These are phyloP conservation scores for Phalangium opilio DNA, from an alignment of 2,888 invertebrate genomes.

Conservation along the genomic window DNA sequence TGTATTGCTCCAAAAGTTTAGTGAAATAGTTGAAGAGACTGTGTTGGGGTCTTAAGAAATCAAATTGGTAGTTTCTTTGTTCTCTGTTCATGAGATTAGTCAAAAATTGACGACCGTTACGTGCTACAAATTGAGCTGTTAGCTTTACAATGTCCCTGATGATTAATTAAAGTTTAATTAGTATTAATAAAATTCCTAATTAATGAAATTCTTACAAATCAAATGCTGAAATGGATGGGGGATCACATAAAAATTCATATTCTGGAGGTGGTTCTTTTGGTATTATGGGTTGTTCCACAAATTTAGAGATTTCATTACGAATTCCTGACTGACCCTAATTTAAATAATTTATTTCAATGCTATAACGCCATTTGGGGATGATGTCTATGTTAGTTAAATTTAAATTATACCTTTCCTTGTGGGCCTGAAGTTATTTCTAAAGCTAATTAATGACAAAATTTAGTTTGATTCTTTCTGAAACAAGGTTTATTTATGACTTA, in stretches of 20 bases:
- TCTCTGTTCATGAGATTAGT: slow-evolving; percentile 98
- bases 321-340: no score
- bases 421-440: no score
- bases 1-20: slow-evolving; percentile 92
- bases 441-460: background rate
- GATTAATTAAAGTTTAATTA: slow-evolving; percentile 46
- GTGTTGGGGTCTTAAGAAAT: slow-evolving; percentile 95
- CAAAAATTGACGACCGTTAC: slow-evolving; percentile 93
- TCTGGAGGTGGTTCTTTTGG: slow-evolving; percentile 83
- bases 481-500: background rate
- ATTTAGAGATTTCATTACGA: slow-evolving; percentile 10
- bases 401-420: no score
- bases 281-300: slow-evolving; percentile 66
- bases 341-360: no score
- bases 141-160: slow-evolving; percentile 84
- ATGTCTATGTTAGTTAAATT: no score
- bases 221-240: slow-evolving; percentile 92
- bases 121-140: slow-evolving; percentile 96
- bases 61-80: slow-evolving; percentile 95
- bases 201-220: slow-evolving; percentile 54
- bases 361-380: no score
- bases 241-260: slow-evolving; percentile 90
- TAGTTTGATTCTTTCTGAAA: background rate
- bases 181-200: slow-evolving; percentile 70
- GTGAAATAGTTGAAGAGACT: slow-evolving; percentile 97